phyloP scores from a whole-genome alignment of 2,113 vertebrate species.

The Ptyas mucosa region DNA sequence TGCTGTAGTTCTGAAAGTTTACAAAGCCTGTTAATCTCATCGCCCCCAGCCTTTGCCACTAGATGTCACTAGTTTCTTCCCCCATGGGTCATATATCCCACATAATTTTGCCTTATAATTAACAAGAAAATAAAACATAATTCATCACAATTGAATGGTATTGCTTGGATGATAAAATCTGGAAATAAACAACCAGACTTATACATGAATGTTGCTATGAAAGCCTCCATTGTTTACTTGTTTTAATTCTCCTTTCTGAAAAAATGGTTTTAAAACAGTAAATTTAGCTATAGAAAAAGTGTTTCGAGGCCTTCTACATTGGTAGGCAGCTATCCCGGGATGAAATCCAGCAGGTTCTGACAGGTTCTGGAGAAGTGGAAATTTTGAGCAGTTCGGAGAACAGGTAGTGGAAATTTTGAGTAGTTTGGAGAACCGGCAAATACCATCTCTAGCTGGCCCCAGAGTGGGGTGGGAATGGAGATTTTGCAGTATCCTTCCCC shows the following conservation, averaged over 20 bases:
- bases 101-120: not conserved
- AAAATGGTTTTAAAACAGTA: not conserved
- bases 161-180: not conserved
- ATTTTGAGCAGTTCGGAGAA: no score
- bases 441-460: no score
- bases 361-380: no score
- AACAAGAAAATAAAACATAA: not conserved
- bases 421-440: no score
- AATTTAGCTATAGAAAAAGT: not conserved
- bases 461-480: no score
- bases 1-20: not conserved
- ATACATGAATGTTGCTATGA: accelerated
- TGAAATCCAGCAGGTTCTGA: no score
- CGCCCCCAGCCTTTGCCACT: conserved; percentile 21
- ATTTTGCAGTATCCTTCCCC: no score
- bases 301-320: not conserved
- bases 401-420: no score
- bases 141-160: not conserved
- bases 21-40: not conserved
- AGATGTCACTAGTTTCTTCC: conserved; percentile 28
- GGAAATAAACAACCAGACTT: not conserved
- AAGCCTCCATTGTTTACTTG: not conserved
- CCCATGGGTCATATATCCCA: accelerated
- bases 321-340: not conserved
- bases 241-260: not conserved